Evolutionary conservation across 2,113 vertebrate genomes (phyloP), one percentile per base, ranked within the genome.

Genomic region (Larimichthys crocea): DNA sequence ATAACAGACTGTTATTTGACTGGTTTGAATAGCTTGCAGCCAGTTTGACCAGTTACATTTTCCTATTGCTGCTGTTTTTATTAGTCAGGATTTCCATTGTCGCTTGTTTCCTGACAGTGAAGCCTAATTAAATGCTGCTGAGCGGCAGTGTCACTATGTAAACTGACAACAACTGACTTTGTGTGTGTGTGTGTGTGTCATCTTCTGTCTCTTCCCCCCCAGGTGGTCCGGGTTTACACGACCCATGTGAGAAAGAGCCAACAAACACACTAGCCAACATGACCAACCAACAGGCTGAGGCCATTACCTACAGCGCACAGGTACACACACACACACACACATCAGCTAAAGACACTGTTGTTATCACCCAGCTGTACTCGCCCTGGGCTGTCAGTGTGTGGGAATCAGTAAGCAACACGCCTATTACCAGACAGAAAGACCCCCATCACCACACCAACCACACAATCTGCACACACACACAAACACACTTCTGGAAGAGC

Each of bases 161-260:
- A 69, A 74, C 20, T 85, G 77, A 62, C 62, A 63, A 35, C 62
- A 80, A 15, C 26, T 72, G 65, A 66, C 56, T 79, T 12, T 76
- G 15, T 53, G 40, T 74, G 15, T 53, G 40, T 74, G 60, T 61
- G 35, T 69, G 61, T 42, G 5, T 56, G 52, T 62, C 9, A 48
- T 62, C 75, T 86, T 62, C 76, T 84, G 76, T 61, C 44, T 0
- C 76, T 64, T 82, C 56, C 57, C 35, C 66, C 63, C 61, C 84
- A 99, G 98, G 97, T 84, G 98, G 98, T 86, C 97, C 98, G 24
- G 98, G 98, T 71, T 94, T 99, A 84, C 96, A 99, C 57, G 98
- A 99, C 92, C 98, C 98, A 31, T 99, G 98, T 88, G 98, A 99
- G 85, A 96, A 98, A 90, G 97, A 99, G 90, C 97, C 94, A 48